Conservation (phyloP, 1,140 invertebrate genomes). For the Brachionus rotundiformis region DNA sequence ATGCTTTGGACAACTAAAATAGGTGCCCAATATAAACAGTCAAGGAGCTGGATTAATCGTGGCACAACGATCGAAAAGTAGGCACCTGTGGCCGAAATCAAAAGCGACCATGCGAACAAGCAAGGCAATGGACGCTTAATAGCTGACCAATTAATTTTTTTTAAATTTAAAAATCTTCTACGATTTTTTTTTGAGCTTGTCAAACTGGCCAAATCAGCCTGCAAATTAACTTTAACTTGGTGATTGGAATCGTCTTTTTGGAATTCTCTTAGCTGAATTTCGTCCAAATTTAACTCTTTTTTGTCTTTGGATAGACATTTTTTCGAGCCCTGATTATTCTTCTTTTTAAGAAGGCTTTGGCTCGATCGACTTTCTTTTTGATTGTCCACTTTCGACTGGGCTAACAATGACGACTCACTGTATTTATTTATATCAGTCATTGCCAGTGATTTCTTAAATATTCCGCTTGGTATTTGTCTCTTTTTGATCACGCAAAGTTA, state of each 20-base stretch:
- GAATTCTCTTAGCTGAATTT: constrained; percentile 27
- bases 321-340: neutral
- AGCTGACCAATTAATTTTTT: constrained; percentile 24
- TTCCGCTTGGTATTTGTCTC: neutral
- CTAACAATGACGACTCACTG: neutral
- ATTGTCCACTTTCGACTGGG: neutral
- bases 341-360: constrained; percentile 26
- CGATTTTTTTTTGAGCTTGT: constrained; percentile 13
- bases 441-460: neutral
- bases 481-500: neutral
- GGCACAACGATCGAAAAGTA: constrained; percentile 26
- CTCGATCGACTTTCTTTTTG: neutral
- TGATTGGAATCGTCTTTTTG: neutral
- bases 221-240: constrained; percentile 15
- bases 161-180: neutral
- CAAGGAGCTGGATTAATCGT: neutral
- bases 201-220: constrained; percentile 4
- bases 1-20: neutral
- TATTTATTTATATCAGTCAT: constrained; percentile 30
- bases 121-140: constrained; percentile 50
- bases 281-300: neutral
- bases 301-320: constrained; percentile 21
- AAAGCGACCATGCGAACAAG: constrained; percentile 43
- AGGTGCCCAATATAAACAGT: neutral
- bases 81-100: neutral